Conservation (phyloP, 2,113 vertebrate species). For the Mixornis gularis region DNA sequence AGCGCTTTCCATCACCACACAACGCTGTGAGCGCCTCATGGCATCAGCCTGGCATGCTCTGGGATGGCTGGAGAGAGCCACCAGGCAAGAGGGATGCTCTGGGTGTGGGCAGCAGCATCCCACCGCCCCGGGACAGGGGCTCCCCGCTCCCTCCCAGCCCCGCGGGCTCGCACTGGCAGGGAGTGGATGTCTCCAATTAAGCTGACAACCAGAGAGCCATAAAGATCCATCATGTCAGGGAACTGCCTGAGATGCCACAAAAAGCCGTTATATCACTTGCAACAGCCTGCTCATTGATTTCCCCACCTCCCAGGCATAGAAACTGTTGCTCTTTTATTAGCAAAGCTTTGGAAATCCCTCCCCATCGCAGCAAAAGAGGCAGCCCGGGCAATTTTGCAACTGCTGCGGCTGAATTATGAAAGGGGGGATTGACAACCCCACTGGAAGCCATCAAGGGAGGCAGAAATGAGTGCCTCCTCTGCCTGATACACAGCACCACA, state of each 20-base stretch:
- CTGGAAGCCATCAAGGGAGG: not conserved
- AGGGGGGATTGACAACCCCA: not conserved
- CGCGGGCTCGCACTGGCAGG: not conserved
- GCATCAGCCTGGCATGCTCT: not conserved
- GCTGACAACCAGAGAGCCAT: not conserved
- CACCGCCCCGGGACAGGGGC: accelerated
- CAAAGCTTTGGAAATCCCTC: constrained; percentile 23
- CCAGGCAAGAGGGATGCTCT: not conserved
- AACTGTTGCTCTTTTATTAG: constrained; percentile 18
- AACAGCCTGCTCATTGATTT: constrained; percentile 24
- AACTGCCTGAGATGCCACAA: not conserved
- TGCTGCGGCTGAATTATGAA: constrained; percentile 8
- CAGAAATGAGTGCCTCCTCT: not conserved
- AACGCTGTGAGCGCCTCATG: not conserved
- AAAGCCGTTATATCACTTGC: constrained; percentile 9
- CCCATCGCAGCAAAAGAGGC: not conserved
- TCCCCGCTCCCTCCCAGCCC: not conserved
- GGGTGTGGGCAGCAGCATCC: not conserved
- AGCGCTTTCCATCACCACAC: accelerated
- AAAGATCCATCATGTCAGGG: not conserved
- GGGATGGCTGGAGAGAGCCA: not conserved
- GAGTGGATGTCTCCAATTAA: not conserved
- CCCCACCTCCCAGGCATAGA: not conserved
- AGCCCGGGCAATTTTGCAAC: constrained; percentile 1
- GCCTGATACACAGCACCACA: accelerated